These are phyloP conservation scores for Epinotia nisella DNA, from an alignment of 2,888 invertebrate genomes.

Conservation along the genomic window DNA sequence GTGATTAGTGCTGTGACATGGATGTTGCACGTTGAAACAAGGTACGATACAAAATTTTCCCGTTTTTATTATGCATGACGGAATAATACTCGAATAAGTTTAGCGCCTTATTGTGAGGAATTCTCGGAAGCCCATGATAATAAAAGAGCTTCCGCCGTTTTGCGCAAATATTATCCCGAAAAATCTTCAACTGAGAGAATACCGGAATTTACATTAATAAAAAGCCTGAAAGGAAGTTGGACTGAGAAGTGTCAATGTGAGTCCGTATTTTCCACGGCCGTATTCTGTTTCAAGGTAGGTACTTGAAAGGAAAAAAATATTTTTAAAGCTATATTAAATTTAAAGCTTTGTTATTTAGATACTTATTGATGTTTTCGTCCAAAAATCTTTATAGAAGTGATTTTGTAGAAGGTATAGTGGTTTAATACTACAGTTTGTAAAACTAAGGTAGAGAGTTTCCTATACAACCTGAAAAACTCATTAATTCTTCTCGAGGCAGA, in stretches of 20 bases:
- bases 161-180: constrained; percentile 37
- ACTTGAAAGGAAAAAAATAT: neutral
- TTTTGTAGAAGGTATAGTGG: too few species aligned
- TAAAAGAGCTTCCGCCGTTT: constrained; percentile 38
- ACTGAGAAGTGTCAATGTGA: constrained; percentile 31
- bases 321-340: neutral
- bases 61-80: constrained; percentile 33
- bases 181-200: constrained; percentile 25
- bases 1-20: constrained; percentile 34
- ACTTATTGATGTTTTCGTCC: neutral
- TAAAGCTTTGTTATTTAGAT: neutral
- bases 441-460: too few species aligned
- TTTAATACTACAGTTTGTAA: too few species aligned
- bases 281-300: constrained; percentile 4
- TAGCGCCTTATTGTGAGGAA: constrained; percentile 35
- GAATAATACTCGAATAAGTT: constrained; percentile 39
- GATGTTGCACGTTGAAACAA: constrained; percentile 24
- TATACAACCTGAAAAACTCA: too few species aligned
- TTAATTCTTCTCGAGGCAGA: too few species aligned
- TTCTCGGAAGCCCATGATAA: constrained; percentile 37
- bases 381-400: too few species aligned
- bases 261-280: constrained; percentile 2
- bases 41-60: constrained; percentile 7
- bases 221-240: constrained; percentile 21
- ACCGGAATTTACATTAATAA: constrained; percentile 33